phyloP scores from a whole-genome alignment of 2,888 invertebrate genomes.

The Zootermopsis nevadensis region DNA sequence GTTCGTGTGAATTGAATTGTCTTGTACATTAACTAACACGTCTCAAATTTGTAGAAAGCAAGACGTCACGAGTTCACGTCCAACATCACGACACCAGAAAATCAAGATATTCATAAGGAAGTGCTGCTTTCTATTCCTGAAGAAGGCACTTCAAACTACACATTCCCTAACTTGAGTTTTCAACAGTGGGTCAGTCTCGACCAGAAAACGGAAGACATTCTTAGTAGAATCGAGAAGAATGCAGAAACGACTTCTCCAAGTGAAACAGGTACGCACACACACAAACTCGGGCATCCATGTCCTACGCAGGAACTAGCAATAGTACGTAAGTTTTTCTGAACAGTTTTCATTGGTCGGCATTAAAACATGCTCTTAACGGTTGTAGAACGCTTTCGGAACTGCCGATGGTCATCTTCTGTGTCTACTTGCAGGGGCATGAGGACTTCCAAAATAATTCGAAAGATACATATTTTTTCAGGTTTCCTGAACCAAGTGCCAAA shows the following conservation, averaged over 20 bases:
- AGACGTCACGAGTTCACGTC: conserved; percentile 37
- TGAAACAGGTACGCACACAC: neutral
- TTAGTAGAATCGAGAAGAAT: conserved; percentile 69
- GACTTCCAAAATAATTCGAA: neutral
- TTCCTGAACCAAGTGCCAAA: conserved; percentile 76
- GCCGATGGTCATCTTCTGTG: too few species aligned
- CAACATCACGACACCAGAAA: conserved; percentile 57
- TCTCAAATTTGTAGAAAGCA: conserved; percentile 35
- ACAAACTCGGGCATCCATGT: too few species aligned
- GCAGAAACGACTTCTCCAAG: conserved; percentile 55
- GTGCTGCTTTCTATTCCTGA: neutral
- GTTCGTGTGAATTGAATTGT: neutral
- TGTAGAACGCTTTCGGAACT: too few species aligned
- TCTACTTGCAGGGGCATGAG: too few species aligned
- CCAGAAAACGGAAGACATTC: conserved; percentile 70
- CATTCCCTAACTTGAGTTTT: conserved; percentile 28
- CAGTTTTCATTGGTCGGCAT: too few species aligned
- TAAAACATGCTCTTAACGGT: too few species aligned
- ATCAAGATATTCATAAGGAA: conserved; percentile 26
- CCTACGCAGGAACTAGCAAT: too few species aligned
- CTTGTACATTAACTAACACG: neutral
- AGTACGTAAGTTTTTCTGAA: too few species aligned
- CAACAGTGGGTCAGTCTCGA: conserved; percentile 61
- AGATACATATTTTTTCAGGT: conserved; percentile 61
- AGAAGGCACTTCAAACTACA: neutral